Base-by-base conservation (phyloP, 2,797 vertebrate species). In the Gymnoscopelus braueri region DNA sequence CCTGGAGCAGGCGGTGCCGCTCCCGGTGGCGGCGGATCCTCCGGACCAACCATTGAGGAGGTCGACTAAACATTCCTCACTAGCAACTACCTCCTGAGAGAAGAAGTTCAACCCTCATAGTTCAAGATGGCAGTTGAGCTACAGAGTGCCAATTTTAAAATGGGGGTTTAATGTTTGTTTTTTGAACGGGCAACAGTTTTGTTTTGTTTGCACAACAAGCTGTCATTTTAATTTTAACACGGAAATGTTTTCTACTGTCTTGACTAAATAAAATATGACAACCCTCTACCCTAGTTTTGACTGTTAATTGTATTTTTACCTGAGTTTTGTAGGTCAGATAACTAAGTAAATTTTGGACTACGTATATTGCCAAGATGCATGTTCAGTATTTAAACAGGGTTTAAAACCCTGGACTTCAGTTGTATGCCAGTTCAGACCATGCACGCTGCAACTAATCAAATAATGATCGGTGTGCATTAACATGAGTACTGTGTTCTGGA, bases 1-100 rank as follows among this genome's bases (percentile, higher is more conserved):
- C 90, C 94, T 35, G 93, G 94, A 58, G 92, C 94, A 0, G 94
- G 93, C 0, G 90, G 94, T 0, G 88, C 92, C n/a, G 88, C 92
- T 44, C 89, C 92, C 2, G 87, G 92, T 12, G 71, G 66, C 14
- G 92, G 93, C 69, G 94, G 93, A 71, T 95, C 93, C 24, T 94
- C 94, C 3, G 94, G 94, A 52, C 94, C 94, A 56, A 95, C 94
- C 78, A 95, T 95, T 0, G 94, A 95, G 88, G 94, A 95, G 89
- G 94, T 95, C 0, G 93, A 95, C 56, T 95, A 94, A 93, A 77
- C 79, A 74, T 79, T 83, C 57, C 39, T 62, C 53, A 11, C 53
- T 7, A 57, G 50, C 48, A 44, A 54, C 60, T 64, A 77, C 84
- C 81, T 84, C 82, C 74, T 82, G 35, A 70, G 19, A 75, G 69